These are phyloP conservation scores for Eutolmus rufibarbis DNA, from an alignment of 2,888 invertebrate genomes.

Conservation along the genomic window DNA sequence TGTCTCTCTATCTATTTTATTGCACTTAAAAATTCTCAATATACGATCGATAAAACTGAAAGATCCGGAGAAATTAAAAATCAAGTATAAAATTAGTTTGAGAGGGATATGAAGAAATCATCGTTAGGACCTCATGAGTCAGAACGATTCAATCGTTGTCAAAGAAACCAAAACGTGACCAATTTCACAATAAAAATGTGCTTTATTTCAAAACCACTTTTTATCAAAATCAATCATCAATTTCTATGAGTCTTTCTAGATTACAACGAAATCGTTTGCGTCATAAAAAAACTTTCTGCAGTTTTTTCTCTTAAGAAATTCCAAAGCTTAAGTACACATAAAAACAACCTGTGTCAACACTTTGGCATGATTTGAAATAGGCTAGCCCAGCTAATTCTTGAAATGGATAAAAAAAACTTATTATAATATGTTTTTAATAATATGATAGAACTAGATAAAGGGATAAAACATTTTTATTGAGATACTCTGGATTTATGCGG, in stretches of 20 bases:
- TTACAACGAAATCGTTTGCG: not conserved
- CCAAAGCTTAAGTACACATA: no score
- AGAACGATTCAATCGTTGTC: not conserved
- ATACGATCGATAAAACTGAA: not conserved
- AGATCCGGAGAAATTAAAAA: not conserved
- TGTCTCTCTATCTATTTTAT: not conserved
- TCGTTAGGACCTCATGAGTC: not conserved
- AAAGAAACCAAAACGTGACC: not conserved
- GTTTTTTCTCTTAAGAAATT: no score
- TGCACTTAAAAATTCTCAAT: not conserved
- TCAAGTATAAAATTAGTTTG: not conserved
- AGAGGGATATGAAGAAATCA: not conserved
- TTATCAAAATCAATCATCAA: not conserved
- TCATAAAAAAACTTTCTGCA: no score
- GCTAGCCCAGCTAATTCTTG: no score
- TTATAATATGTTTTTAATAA: no score
- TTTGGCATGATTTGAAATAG: no score
- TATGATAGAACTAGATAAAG: no score
- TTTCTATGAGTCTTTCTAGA: not conserved
- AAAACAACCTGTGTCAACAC: no score
- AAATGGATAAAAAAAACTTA: no score
- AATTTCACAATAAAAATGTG: not conserved
- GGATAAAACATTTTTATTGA: no score
- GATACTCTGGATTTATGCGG: no score
- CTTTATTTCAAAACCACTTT: not conserved